Evolutionary conservation across 2,888 invertebrate species (phyloP).

Genomic region (Beris morrisii): DNA sequence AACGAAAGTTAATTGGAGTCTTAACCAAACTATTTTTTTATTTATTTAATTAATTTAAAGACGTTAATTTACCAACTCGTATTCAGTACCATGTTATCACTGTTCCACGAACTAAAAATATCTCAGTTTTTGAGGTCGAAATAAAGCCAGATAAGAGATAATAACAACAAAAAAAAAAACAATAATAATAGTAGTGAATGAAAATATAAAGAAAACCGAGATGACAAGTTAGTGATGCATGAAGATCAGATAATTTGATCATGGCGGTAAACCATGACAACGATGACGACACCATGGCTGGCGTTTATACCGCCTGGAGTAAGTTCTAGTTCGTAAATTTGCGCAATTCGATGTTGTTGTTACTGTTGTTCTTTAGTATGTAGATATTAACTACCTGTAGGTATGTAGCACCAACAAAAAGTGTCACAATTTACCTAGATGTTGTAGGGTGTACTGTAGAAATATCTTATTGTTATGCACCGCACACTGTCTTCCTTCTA

Average conservation of each 20-base stretch:
- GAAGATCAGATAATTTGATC: constrained; percentile 32
- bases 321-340: constrained; percentile 52
- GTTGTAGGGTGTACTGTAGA: neutral
- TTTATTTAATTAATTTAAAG: too few species aligned
- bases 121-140: too few species aligned
- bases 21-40: too few species aligned
- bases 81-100: too few species aligned
- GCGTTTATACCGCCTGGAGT: constrained; percentile 69
- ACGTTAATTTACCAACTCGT: too few species aligned
- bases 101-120: too few species aligned
- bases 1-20: too few species aligned
- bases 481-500: neutral
- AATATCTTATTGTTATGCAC: neutral
- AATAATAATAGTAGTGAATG: too few species aligned
- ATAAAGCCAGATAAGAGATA: too few species aligned
- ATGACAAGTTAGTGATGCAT: constrained; percentile 20
- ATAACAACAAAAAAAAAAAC: too few species aligned
- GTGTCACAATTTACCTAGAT: neutral
- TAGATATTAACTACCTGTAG: neutral
- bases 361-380: constrained; percentile 4
- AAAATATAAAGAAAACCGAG: too few species aligned
- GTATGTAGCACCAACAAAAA: neutral
- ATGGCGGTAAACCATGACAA: constrained; percentile 39
- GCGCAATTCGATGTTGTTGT: neutral
- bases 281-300: constrained; percentile 63